A percentile compares a stretch with the other conserved stretches of the same genome.
These are phyloP conservation scores for Phrynocephalus guinanensis DNA, from an alignment of 2,797 vertebrate species.

Conservation along the genomic window DNA sequence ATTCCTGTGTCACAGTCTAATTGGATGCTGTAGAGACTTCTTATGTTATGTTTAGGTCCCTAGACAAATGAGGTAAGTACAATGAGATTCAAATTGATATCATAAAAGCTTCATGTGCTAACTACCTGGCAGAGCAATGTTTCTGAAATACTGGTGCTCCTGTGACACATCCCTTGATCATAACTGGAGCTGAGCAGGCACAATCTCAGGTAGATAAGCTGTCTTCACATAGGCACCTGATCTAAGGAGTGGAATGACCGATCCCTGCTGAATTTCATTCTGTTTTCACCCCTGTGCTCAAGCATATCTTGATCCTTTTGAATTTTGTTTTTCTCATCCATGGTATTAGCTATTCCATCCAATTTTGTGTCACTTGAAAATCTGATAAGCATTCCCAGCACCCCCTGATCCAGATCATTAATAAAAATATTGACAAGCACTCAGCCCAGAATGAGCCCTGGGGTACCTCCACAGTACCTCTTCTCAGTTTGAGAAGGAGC, in stretches of 20 bases:
- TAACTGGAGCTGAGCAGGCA: slow-evolving; percentile 34
- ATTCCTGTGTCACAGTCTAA: slow-evolving; percentile 45
- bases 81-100: slow-evolving; percentile 1
- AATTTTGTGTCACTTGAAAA: too few species aligned
- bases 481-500: too few species aligned
- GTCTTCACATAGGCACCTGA: neutral
- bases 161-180: neutral
- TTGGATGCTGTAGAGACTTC: slow-evolving; percentile 46
- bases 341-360: too few species aligned
- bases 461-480: too few species aligned
- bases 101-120: neutral
- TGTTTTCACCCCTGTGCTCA: too few species aligned
- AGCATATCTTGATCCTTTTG: too few species aligned
- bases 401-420: too few species aligned
- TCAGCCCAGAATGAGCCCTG: too few species aligned
- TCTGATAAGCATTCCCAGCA: too few species aligned
- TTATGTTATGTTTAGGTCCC: slow-evolving; percentile 37
- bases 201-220: neutral
- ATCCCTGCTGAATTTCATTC: too few species aligned
- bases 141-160: neutral
- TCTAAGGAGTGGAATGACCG: neutral
- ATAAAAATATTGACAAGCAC: too few species aligned
- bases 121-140: neutral
- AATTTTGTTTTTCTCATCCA: too few species aligned
- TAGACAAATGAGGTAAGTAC: slow-evolving; percentile 16